Percentiles rank a stretch among this genome's conserved stretches.
Conservation (phyloP, 2,888 invertebrate species). For the Cerastis rubricosa region DNA sequence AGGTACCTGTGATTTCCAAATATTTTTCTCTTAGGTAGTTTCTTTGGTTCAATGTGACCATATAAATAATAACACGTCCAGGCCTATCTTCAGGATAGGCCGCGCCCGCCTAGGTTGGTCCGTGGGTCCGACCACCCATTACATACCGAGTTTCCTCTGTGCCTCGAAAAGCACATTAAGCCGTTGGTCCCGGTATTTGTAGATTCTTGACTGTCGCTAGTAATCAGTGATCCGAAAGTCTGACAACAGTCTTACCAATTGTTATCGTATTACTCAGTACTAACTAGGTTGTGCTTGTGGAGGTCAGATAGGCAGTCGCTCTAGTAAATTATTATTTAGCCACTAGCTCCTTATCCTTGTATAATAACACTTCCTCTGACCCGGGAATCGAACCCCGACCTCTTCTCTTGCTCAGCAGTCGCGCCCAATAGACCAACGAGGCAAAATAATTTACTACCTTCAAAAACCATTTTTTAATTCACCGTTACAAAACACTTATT, state of each 20-base stretch:
- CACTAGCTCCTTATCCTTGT: no score
- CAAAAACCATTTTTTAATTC: not conserved
- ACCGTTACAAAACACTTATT: not conserved
- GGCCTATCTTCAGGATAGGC: not conserved
- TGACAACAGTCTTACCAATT: not conserved
- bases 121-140: not conserved
- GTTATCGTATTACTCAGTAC: not conserved
- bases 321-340: no score
- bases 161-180: not conserved
- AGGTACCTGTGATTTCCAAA: conserved; percentile 5
- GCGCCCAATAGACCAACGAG: not conserved
- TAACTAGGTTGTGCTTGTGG: not conserved
- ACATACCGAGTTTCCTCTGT: not conserved
- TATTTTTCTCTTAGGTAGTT: conserved; percentile 30
- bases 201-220: not conserved
- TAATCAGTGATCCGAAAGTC: not conserved
- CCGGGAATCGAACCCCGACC: not conserved
- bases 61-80: no score
- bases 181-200: not conserved
- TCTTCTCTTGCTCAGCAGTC: not conserved
- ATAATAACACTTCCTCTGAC: no score
- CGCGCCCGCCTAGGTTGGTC: not conserved
- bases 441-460: not conserved
- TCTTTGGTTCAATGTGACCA: conserved; percentile 35
- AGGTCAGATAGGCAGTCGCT: not conserved